Evolutionary conservation across 1,140 invertebrate species (phyloP).

Genomic region (Pollicipes pollicipes): DNA sequence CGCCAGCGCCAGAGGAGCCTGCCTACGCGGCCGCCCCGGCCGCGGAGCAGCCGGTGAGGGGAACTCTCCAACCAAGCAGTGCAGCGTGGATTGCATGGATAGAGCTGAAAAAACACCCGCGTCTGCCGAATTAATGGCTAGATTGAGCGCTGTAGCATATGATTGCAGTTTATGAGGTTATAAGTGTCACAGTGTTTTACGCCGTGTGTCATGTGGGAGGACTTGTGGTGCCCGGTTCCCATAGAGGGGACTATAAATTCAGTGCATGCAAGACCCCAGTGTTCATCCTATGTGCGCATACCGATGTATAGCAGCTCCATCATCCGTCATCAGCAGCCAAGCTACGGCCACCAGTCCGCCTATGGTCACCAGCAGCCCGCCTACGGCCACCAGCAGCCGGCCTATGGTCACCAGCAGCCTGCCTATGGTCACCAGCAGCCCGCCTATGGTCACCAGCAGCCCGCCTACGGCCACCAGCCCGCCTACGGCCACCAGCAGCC

Average conservation of each 20-base stretch:
- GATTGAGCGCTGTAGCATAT: background rate
- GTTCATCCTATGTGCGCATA: background rate
- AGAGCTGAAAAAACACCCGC: background rate
- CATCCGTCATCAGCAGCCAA: background rate
- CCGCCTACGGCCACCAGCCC: slow-evolving; percentile 13
- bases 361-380: too few relatives aligned
- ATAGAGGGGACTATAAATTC: too few relatives aligned
- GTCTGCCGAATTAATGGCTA: background rate
- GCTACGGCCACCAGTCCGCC: too few relatives aligned
- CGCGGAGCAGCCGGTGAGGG: background rate
- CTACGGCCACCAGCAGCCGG: too few relatives aligned
- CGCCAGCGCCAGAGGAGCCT: too few relatives aligned
- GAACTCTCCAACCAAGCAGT: too few relatives aligned
- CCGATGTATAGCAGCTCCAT: background rate
- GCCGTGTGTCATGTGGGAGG: background rate
- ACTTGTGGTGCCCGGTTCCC: background rate
- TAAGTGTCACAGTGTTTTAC: too few relatives aligned
- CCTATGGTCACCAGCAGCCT: background rate
- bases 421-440: background rate
- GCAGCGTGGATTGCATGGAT: too few relatives aligned
- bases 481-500: slow-evolving; percentile 13
- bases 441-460: background rate
- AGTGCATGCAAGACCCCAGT: background rate
- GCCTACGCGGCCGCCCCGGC: too few relatives aligned
- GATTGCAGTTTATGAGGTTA: background rate